Conservation (phyloP, 2,113 vertebrate species). For the Rhipidura dahli region DNA sequence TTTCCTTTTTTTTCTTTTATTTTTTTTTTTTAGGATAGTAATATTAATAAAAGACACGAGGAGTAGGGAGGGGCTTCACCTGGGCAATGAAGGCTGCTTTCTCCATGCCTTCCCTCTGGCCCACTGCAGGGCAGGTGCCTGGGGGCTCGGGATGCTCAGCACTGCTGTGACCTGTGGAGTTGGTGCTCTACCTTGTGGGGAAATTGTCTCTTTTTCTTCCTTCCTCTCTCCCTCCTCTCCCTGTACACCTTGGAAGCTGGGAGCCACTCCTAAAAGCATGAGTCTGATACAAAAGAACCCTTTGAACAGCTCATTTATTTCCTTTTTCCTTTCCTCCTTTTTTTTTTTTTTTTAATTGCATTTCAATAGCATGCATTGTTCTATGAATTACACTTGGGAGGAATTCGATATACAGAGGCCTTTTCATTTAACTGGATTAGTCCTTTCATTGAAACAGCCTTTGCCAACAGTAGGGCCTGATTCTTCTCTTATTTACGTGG, state of each 20-base stretch:
- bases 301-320: neutral
- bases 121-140: neutral
- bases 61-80: neutral
- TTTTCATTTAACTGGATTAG: neutral
- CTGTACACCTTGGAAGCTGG: neutral
- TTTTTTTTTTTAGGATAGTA: neutral
- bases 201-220: neutral
- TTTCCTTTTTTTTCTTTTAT: neutral
- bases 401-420: neutral
- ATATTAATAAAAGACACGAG: neutral
- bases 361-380: constrained; percentile 8
- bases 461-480: neutral
- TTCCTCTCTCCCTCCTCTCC: neutral
- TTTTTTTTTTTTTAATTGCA: neutral
- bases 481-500: neutral
- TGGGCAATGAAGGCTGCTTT: neutral
- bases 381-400: neutral
- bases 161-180: neutral
- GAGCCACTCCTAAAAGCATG: neutral
- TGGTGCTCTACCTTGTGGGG: neutral
- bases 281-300: neutral
- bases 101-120: neutral
- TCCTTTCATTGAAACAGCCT: neutral
- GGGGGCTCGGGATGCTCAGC: neutral
- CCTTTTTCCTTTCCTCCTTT: neutral